Evolutionary conservation across 2,113 vertebrate genomes (phyloP).

Genomic region (Thymallus thymallus): DNA sequence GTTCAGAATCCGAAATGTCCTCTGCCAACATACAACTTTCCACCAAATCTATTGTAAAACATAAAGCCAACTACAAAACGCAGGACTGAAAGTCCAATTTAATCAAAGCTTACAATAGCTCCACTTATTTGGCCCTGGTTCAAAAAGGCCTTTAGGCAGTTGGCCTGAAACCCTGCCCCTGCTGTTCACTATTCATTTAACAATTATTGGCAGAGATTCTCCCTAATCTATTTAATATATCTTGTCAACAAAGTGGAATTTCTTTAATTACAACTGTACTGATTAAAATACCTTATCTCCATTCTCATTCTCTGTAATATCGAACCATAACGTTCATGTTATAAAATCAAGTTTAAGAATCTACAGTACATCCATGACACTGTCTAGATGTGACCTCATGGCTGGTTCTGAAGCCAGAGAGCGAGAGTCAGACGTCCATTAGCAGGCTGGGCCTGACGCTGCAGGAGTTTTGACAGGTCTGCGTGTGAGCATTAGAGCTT

Average conservation of each 20-base stretch:
- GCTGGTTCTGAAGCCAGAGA: background rate
- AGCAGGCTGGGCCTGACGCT: conserved; percentile 39
- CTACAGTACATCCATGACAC: conserved; percentile 4
- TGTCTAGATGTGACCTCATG: conserved; percentile 1
- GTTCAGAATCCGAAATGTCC: background rate
- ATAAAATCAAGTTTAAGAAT: conserved; percentile 4
- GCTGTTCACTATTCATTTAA: background rate
- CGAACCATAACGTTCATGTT: background rate
- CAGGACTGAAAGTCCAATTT: background rate
- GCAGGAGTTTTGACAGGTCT: conserved; percentile 37
- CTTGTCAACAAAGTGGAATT: background rate
- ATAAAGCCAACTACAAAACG: background rate
- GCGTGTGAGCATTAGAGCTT: conserved; percentile 7
- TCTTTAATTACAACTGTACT: background rate
- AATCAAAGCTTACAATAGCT: conserved; percentile 1
- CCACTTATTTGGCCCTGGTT: background rate
- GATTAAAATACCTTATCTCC: background rate
- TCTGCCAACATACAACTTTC: background rate
- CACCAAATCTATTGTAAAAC: background rate
- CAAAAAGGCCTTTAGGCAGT: conserved; percentile 6
- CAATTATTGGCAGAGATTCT: background rate
- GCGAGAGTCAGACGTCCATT: conserved; percentile 48
- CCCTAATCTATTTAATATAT: conserved; percentile 5
- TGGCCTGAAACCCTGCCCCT: background rate
- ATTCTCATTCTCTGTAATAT: background rate